A percentile compares a stretch with the other conserved stretches of the same genome.
Evolutionary conservation across 1,140 invertebrate genomes (phyloP).

Genomic region (Bombus turneri): DNA sequence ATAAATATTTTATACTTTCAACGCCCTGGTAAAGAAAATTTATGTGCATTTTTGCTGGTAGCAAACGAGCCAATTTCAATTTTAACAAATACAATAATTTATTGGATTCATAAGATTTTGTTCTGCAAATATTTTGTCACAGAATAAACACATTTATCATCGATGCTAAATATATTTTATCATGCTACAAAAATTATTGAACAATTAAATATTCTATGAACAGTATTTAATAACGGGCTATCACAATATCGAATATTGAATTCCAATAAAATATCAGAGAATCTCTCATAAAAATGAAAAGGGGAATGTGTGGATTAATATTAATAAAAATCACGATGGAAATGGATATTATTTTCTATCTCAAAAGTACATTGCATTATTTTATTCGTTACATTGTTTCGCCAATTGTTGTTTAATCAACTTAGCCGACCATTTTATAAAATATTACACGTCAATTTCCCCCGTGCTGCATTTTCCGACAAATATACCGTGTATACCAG

Average conservation of each 20-base stretch:
- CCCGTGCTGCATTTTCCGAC: too few species aligned
- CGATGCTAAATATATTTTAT: neutral
- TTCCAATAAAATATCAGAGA: constrained; percentile 29
- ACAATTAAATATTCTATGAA: constrained; percentile 10
- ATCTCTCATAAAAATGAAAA: neutral
- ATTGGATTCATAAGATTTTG: neutral
- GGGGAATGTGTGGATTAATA: neutral
- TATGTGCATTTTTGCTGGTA: neutral
- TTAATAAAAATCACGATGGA: neutral
- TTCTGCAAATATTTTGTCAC: neutral
- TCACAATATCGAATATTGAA: constrained; percentile 35
- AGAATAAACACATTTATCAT: neutral
- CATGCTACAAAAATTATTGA: neutral
- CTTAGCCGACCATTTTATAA: neutral
- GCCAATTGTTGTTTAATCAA: neutral
- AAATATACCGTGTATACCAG: neutral
- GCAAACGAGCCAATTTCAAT: neutral
- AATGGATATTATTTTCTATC: neutral
- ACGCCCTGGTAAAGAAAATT: neutral
- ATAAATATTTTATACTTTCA: neutral
- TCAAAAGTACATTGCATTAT: neutral
- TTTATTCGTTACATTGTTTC: neutral
- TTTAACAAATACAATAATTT: neutral
- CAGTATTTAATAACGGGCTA: constrained; percentile 26
- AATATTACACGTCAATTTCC: neutral